Evolutionary conservation across 1,140 invertebrate genomes (phyloP).

Genomic region (Heterodera schachtii): DNA sequence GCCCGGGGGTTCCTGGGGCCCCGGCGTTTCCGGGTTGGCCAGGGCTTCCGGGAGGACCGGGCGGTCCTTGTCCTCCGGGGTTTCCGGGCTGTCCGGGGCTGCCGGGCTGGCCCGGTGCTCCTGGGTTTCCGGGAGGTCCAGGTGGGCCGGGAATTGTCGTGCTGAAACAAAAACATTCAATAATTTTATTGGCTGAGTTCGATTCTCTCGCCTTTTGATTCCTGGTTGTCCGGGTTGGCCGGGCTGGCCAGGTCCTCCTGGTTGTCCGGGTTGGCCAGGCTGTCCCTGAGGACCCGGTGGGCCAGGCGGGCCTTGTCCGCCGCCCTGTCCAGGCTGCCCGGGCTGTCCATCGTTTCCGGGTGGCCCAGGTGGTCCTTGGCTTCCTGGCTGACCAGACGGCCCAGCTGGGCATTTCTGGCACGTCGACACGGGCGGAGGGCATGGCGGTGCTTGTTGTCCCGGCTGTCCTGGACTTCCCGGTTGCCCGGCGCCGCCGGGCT

Average conservation of each 20-base stretch:
- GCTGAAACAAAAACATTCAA: constrained; percentile 11
- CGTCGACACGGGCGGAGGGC: constrained; percentile 5
- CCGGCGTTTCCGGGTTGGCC: constrained; percentile 38
- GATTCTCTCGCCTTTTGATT: constrained; percentile 18
- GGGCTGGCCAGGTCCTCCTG: constrained; percentile 38
- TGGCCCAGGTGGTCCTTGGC: constrained; percentile 39
- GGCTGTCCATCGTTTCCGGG: constrained; percentile 42
- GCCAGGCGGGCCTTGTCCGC: constrained; percentile 31
- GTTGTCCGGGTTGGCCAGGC: constrained; percentile 37
- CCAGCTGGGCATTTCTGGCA: constrained; percentile 42
- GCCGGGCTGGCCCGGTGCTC: constrained; percentile 27
- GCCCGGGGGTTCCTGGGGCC: constrained; percentile 39
- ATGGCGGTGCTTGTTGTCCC: constrained; percentile 29
- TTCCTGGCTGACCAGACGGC: constrained; percentile 37
- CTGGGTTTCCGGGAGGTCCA: constrained; percentile 44
- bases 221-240: constrained; percentile 48
- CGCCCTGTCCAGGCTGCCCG: constrained; percentile 26
- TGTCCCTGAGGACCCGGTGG: constrained; percentile 42
- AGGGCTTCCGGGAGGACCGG: constrained; percentile 24
- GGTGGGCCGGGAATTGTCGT: constrained; percentile 41
- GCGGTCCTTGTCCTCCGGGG: constrained; percentile 41
- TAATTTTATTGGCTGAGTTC: background rate
- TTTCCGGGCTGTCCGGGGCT: constrained; percentile 44
- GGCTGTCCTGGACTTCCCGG: constrained; percentile 29
- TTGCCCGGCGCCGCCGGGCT: constrained; percentile 27